These are phyloP conservation scores for Ligdia adustata DNA, from an alignment of 2,888 invertebrate genomes.

Conservation along the genomic window DNA sequence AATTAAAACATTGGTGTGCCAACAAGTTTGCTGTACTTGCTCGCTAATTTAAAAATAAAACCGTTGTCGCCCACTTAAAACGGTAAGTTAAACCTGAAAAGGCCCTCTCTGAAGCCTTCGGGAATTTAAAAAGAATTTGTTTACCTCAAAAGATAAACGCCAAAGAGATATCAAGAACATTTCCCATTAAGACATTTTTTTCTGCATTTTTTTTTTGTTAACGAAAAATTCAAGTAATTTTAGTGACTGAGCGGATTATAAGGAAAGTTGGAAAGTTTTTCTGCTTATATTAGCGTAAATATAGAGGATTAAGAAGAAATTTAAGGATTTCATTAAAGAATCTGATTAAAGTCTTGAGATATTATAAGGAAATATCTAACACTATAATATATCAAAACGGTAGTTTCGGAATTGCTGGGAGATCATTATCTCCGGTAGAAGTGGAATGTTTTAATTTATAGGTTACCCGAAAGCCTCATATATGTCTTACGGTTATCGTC, in stretches of 20 bases:
- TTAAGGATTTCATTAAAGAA: too few species aligned
- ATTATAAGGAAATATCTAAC: too few species aligned
- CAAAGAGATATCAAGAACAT: slow-evolving; percentile 33
- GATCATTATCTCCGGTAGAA: too few species aligned
- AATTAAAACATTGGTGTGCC: too few species aligned
- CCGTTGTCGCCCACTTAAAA: slow-evolving; percentile 12
- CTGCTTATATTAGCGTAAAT: slow-evolving; percentile 7
- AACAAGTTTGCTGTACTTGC: not conserved
- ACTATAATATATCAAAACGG: too few species aligned
- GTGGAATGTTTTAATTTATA: too few species aligned
- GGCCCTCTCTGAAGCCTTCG: slow-evolving; percentile 31
- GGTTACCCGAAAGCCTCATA: too few species aligned
- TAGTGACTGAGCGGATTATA: slow-evolving; percentile 13
- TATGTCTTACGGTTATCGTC: too few species aligned
- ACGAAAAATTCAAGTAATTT: slow-evolving; percentile 13
- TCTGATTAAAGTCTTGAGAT: too few species aligned
- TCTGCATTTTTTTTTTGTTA: slow-evolving; percentile 2
- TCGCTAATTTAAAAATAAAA: not conserved
- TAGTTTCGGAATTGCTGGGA: too few species aligned
- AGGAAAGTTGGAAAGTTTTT: slow-evolving; percentile 11
- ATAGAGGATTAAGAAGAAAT: too few species aligned
- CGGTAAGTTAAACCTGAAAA: slow-evolving; percentile 28
- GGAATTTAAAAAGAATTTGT: slow-evolving; percentile 51
- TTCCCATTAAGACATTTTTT: slow-evolving; percentile 34
- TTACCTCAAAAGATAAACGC: slow-evolving; percentile 50